Conservation (phyloP, 35 echinoderm and acorn worm genomes). For the Heliocidaris tuberculata region DNA sequence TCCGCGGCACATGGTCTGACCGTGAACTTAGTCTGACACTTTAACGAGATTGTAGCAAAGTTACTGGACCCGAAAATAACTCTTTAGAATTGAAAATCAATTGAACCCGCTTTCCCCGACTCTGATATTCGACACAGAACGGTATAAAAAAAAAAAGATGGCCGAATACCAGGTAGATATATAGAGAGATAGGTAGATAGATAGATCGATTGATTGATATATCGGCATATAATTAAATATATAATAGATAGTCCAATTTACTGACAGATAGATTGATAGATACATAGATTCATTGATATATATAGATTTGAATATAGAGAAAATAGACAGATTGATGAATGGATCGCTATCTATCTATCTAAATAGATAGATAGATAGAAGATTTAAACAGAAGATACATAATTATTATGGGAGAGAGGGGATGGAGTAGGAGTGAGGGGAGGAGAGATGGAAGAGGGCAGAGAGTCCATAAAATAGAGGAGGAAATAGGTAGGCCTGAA, state of each 20-base stretch:
- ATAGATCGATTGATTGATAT: not conserved
- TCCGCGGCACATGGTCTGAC: not conserved
- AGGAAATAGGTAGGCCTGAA: not conserved
- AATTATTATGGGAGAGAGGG: not conserved
- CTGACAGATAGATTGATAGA: not conserved
- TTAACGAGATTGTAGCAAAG: not conserved
- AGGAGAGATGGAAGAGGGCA: not conserved
- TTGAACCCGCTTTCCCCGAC: not conserved
- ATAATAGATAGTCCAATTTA: not conserved
- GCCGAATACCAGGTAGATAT: not conserved
- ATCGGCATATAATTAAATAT: not conserved
- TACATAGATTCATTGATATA: not conserved
- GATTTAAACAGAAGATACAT: not conserved
- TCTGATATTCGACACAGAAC: not conserved
- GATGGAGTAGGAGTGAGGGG: not conserved
- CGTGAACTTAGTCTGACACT: not conserved
- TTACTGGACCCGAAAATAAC: conserved; percentile 9
- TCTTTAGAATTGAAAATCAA: not conserved
- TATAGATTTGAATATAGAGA: not conserved
- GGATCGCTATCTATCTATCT: no score
- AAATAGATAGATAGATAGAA: no score
- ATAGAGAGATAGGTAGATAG: not conserved
- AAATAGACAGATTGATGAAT: not conserved
- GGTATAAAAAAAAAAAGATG: not conserved
- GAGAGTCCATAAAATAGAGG: no score